Conservation (phyloP, 2,113 vertebrate genomes). For the Microcebus griseorufus region DNA sequence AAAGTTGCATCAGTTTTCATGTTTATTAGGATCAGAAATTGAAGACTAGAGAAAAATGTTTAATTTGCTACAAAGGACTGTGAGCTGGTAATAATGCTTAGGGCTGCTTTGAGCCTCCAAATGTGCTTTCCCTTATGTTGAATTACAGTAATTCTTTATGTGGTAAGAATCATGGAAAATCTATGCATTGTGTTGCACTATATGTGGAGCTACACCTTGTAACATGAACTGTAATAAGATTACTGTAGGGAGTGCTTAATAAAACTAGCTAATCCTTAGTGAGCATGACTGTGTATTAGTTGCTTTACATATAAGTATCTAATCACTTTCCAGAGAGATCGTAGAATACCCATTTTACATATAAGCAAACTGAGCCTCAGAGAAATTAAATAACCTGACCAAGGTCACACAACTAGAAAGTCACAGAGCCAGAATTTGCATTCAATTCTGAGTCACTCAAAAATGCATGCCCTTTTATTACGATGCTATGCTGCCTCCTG, state of each 20-base stretch:
- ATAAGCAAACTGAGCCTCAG: conserved; percentile 30
- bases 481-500: conserved; percentile 46
- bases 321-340: background rate
- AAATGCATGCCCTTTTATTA: background rate
- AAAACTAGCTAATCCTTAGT: background rate
- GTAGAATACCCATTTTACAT: background rate
- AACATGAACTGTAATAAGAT: background rate
- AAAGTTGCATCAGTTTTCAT: background rate
- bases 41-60: background rate
- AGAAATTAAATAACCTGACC: background rate
- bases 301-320: background rate
- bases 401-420: background rate
- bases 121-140: background rate
- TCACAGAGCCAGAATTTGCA: background rate
- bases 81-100: background rate
- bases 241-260: background rate
- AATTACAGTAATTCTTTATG: background rate
- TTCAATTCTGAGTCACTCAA: background rate
- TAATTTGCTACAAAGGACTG: background rate
- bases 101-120: background rate
- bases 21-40: background rate
- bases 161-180: background rate
- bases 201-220: background rate
- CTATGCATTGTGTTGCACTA: background rate
- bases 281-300: background rate